phyloP scores from a whole-genome alignment of 2,888 invertebrate species.

The Sipunculus nudus region DNA sequence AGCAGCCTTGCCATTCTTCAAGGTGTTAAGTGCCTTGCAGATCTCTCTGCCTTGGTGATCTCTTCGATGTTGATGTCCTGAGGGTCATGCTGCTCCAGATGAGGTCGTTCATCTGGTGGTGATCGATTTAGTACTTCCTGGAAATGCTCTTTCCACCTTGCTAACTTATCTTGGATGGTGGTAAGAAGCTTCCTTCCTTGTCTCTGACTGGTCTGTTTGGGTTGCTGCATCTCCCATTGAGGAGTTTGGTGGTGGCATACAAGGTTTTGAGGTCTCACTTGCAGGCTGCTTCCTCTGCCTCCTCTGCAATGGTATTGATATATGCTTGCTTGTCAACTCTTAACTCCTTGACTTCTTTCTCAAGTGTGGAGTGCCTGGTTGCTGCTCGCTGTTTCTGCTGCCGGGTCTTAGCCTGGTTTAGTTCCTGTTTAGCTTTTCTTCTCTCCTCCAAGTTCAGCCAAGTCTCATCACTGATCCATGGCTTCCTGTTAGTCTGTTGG shows the following conservation, averaged over 20 bases:
- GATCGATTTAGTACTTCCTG: slow-evolving; percentile 1
- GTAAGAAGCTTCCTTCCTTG: background rate
- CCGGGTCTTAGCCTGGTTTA: too few relatives aligned
- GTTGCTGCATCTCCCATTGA: background rate
- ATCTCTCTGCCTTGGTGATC: background rate
- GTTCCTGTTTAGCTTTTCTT: too few relatives aligned
- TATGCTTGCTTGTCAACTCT: background rate
- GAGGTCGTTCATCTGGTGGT: background rate
- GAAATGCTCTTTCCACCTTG: slow-evolving; percentile 12
- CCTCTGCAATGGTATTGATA: background rate
- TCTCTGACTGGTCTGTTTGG: slow-evolving; percentile 1
- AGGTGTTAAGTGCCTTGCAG: background rate
- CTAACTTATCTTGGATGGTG: background rate
- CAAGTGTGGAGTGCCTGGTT: too few relatives aligned
- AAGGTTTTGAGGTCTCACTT: background rate
- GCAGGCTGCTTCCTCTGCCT: slow-evolving; percentile 6
- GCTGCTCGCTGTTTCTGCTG: too few relatives aligned
- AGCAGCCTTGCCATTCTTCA: slow-evolving; percentile 5
- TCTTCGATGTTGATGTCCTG: slow-evolving; percentile 3
- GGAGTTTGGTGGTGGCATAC: background rate
- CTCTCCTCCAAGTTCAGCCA: too few relatives aligned
- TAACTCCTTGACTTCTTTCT: too few relatives aligned
- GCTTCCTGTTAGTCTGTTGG: too few relatives aligned
- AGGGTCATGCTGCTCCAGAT: too few relatives aligned
- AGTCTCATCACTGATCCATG: too few relatives aligned